Conservation (phyloP, 2,888 invertebrate genomes). For the Agriotes lineatus region DNA sequence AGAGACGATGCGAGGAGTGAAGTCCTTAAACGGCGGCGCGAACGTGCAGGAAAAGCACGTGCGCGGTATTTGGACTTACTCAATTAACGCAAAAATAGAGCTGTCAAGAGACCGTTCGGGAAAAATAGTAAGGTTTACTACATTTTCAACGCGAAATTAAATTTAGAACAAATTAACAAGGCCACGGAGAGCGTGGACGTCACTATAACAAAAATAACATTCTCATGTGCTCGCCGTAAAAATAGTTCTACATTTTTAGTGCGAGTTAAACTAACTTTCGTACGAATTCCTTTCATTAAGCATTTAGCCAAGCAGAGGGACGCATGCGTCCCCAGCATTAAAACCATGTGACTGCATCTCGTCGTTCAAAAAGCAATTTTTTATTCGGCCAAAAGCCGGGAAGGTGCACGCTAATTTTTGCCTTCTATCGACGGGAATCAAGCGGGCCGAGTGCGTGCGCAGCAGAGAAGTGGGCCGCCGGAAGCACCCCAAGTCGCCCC, state of each 20-base stretch:
- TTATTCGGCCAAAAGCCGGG: neutral
- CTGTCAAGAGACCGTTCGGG: neutral
- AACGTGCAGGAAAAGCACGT: neutral
- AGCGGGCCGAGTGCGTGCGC: neutral
- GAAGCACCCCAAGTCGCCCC: neutral
- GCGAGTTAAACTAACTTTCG: conserved; percentile 47
- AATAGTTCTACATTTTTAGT: conserved; percentile 56
- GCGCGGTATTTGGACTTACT: too few relatives aligned
- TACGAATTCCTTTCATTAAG: conserved; percentile 44
- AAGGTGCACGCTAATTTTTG: too few relatives aligned
- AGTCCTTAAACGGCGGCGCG: neutral
- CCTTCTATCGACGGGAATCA: too few relatives aligned
- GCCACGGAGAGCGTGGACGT: conserved; percentile 51
- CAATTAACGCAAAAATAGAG: neutral
- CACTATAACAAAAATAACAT: conserved; percentile 60
- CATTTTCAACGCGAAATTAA: conserved; percentile 23
- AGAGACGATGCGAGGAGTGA: neutral
- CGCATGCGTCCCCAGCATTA: conserved; percentile 48
- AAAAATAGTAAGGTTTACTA: neutral
- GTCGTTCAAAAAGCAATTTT: conserved; percentile 34
- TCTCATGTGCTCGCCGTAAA: conserved; percentile 57
- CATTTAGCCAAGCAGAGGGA: conserved; percentile 25
- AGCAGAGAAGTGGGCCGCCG: neutral
- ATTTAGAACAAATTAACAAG: conserved; percentile 42
- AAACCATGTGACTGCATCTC: conserved; percentile 52